These are phyloP conservation scores for Odontomyia ornata DNA, from an alignment of 2,888 invertebrate species.

Conservation along the genomic window DNA sequence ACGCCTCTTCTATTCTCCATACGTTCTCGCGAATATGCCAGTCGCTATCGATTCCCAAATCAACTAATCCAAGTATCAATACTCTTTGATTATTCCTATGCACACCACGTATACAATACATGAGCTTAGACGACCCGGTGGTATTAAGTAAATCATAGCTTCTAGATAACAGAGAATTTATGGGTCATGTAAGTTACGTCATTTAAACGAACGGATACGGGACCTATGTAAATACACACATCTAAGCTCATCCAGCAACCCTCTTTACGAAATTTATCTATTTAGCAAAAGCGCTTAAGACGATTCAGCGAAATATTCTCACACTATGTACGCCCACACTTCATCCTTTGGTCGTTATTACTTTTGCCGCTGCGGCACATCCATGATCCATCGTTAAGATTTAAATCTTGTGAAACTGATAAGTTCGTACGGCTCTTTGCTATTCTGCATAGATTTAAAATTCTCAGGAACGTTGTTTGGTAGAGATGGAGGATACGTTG, in stretches of 20 bases:
- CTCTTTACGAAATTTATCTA: not conserved
- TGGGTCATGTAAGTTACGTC: conserved; percentile 47
- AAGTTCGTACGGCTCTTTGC: not conserved
- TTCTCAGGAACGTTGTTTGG: no score
- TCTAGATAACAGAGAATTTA: conserved; percentile 47
- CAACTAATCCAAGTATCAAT: not conserved
- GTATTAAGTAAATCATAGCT: conserved; percentile 47
- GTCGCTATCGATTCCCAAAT: not conserved
- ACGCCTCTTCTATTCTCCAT: not conserved
- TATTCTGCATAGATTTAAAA: not conserved
- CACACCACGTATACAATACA: not conserved
- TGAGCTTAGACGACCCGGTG: conserved; percentile 16
- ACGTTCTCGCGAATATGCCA: not conserved
- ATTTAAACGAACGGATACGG: conserved; percentile 10
- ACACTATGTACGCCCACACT: not conserved
- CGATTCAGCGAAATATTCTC: conserved; percentile 32
- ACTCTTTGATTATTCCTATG: conserved; percentile 7
- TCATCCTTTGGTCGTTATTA: conserved; percentile 34
- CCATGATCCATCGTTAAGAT: not conserved
- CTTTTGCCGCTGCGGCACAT: not conserved
- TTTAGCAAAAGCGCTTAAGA: conserved; percentile 32
- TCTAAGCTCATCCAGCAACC: not conserved
- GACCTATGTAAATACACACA: conserved; percentile 26
- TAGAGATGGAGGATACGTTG: no score
- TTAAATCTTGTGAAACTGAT: conserved; percentile 15